Conservation (phyloP, 2,113 vertebrate genomes). For the Lycocorax pyrrhopterus region DNA sequence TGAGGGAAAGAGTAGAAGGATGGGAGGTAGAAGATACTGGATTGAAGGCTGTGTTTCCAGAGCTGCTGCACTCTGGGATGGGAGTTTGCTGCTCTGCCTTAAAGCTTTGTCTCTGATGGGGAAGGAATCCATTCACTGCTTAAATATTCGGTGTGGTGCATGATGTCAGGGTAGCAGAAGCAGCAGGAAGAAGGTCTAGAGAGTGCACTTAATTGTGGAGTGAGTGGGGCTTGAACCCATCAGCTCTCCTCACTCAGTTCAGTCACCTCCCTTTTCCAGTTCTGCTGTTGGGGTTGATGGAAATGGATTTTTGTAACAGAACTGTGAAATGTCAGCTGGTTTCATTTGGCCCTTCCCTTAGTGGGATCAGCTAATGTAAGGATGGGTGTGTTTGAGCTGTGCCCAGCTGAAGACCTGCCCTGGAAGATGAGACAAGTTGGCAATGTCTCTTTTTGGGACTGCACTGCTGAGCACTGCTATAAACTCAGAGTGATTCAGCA, state of each 20-base stretch:
- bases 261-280: background rate
- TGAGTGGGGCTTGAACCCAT: background rate
- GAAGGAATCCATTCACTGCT: background rate
- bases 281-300: background rate
- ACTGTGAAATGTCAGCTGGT: background rate
- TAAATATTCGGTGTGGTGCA: fast-evolving
- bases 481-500: slow-evolving; percentile 8
- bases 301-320: background rate
- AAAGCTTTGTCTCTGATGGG: background rate
- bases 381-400: background rate
- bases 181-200: background rate
- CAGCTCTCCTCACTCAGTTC: background rate
- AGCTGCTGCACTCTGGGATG: background rate
- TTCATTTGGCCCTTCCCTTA: background rate
- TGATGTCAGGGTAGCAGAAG: background rate
- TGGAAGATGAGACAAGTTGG: background rate
- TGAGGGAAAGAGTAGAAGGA: background rate
- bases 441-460: fast-evolving
- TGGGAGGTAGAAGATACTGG: fast-evolving
- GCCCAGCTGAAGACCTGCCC: background rate
- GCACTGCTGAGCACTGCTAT: background rate
- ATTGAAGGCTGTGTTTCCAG: background rate
- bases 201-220: background rate
- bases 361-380: background rate
- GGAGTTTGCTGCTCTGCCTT: background rate